Percentiles rank a stretch among this genome's conserved stretches.
These are phyloP conservation scores for Parnassius apollo DNA, from an alignment of 2,888 invertebrate genomes.

Conservation along the genomic window DNA sequence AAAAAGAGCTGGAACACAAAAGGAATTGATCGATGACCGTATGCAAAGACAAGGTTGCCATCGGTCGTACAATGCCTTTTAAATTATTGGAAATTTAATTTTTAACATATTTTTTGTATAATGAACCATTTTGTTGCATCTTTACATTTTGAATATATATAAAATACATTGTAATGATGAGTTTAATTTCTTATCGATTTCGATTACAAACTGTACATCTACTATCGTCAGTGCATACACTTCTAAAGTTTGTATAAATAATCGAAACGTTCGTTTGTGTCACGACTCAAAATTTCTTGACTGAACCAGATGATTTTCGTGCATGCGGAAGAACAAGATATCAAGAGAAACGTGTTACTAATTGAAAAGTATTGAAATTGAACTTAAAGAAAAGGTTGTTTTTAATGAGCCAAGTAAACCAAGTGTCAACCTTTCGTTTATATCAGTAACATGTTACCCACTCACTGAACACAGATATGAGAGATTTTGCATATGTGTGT, in stretches of 20 bases:
- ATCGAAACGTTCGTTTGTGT: background rate
- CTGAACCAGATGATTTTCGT: slow-evolving; percentile 8
- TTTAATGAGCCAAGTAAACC: slow-evolving; percentile 46
- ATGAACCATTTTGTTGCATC: no score
- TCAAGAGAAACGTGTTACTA: slow-evolving; percentile 35
- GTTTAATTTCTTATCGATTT: no score
- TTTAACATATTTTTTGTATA: slow-evolving; percentile 17
- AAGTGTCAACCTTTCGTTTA: slow-evolving; percentile 57
- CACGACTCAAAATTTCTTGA: slow-evolving; percentile 4
- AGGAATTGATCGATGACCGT: slow-evolving; percentile 62
- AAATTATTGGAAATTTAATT: slow-evolving; percentile 37
- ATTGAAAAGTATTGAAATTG: slow-evolving; percentile 36
- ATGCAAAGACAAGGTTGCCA: slow-evolving; percentile 66
- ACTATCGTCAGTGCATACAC: no score
- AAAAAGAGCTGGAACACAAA: slow-evolving; percentile 55
- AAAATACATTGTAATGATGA: no score
- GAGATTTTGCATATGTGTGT: slow-evolving; percentile 37
- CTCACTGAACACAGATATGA: slow-evolving; percentile 35
- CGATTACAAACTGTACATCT: no score
- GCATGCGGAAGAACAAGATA: slow-evolving; percentile 9
- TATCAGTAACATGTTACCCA: slow-evolving; percentile 59
- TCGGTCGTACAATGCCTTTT: slow-evolving; percentile 67
- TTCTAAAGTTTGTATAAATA: no score
- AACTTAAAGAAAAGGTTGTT: slow-evolving; percentile 45
- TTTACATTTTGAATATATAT: no score